A percentile compares a stretch with the other conserved stretches of the same genome.
Evolutionary conservation across 2,888 invertebrate genomes (phyloP).

Genomic region (Willowsia nigromaculata): DNA sequence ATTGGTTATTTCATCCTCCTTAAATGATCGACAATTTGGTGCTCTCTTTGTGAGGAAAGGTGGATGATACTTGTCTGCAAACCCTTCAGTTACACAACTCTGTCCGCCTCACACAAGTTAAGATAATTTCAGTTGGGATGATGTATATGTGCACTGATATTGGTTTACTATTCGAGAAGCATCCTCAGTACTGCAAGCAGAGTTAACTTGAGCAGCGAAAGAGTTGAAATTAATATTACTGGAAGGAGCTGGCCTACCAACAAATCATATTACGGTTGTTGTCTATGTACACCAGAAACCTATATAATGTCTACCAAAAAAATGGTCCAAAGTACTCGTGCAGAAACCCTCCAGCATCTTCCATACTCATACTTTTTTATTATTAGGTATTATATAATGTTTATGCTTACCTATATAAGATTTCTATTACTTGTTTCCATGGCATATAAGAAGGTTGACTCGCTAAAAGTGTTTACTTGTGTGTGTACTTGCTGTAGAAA

Average conservation of each 20-base stretch:
- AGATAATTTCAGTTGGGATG: neutral
- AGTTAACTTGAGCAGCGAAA: neutral
- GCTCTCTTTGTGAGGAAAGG: conserved; percentile 10
- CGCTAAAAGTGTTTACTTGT: neutral
- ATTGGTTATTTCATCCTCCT: conserved; percentile 24
- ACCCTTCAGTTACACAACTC: conserved; percentile 12
- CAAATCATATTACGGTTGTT: conserved; percentile 60
- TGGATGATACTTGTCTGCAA: conserved; percentile 34
- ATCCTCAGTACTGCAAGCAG: neutral
- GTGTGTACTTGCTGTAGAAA: neutral
- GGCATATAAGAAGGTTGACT: neutral
- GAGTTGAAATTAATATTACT: conserved; percentile 67
- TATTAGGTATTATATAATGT: neutral
- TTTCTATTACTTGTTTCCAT: neutral
- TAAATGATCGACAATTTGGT: conserved; percentile 48
- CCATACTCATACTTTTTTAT: neutral
- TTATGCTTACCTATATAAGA: neutral
- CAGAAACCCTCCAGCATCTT: neutral
- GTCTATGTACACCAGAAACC: conserved; percentile 12
- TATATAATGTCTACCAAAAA: neutral
- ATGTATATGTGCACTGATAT: neutral
- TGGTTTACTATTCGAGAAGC: conserved; percentile 10
- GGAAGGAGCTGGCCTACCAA: conserved; percentile 32
- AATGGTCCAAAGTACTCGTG: neutral
- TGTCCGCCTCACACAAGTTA: neutral